Conservation (phyloP, 2,113 vertebrate genomes). For the Mobula birostris region DNA sequence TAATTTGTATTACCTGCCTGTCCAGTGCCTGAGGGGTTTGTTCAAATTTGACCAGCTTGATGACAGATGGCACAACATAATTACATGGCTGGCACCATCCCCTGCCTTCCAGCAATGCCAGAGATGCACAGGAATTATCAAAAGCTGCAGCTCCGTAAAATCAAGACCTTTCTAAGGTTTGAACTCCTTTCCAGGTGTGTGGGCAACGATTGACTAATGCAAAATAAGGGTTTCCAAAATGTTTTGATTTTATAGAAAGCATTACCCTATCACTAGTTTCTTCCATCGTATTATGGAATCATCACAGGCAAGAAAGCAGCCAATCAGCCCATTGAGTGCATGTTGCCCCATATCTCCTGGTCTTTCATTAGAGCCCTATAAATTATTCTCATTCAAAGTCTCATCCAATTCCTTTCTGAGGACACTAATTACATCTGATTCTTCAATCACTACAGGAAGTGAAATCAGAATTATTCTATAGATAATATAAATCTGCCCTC, state of each 20-base stretch:
- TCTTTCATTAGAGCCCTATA: too few relatives aligned
- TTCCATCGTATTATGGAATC: not conserved
- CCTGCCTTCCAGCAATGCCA: not conserved
- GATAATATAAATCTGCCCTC: too few relatives aligned
- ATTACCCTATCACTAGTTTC: not conserved
- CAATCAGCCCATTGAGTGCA: too few relatives aligned
- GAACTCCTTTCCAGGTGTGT: not conserved
- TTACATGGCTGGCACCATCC: not conserved
- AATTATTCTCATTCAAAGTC: too few relatives aligned
- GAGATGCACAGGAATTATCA: too few relatives aligned
- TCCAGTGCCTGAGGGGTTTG: not conserved
- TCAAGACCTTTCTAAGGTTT: not conserved
- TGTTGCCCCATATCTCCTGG: too few relatives aligned
- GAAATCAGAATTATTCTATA: too few relatives aligned
- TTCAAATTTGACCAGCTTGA: not conserved
- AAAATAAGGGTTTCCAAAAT: not conserved
- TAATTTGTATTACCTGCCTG: not conserved
- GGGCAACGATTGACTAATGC: not conserved
- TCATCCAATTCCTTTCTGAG: too few relatives aligned
- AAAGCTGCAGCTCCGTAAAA: not conserved
- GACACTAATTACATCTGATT: too few relatives aligned
- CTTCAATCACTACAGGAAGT: too few relatives aligned
- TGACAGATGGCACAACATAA: constrained; percentile 23
- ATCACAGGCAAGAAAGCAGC: too few relatives aligned
- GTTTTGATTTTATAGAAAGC: not conserved